Base-by-base conservation (phyloP, 2,797 vertebrate species). In the Muraenolepis orangiensis region DNA sequence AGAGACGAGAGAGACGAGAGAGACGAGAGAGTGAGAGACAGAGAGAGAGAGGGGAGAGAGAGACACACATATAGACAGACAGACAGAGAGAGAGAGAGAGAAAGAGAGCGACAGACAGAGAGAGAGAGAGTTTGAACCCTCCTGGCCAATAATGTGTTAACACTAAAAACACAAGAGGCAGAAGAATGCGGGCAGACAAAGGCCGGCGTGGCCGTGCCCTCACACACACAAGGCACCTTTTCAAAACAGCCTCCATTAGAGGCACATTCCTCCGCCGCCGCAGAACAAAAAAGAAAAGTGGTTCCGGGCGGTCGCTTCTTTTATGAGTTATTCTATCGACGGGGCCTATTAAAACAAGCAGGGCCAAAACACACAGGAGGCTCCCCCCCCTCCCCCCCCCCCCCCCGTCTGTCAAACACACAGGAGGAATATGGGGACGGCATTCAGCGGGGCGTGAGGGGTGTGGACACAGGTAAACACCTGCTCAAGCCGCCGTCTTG, bases 281-380 rank as follows among this genome's bases (percentile, higher is more conserved):
- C 75, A 31, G 81, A 90, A 94, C 89, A 92, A 89, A 90, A 34
- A 92, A 85, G 92, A 89, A 90, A 34, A 92, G 85, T 77, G 71
- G 86, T 93, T 93, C 91, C 83, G 87, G 90, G 82, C 90, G 90
- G 84, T 88, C 34, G 83, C 91, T 89, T 90, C 91, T 93, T 89
- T 92, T 91, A 91, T 88, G 79, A 90, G 91, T 89, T 88, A 85
- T 91, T 90, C 89, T 90, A 90, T 89, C 90, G 87, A 86, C 83
- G 74, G 80, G 80, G 82, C 82, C 82, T 91, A 89, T 89, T 87
- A 91, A 92, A 94, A 91, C 91, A 91, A 88, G 80, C 81, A 78
- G 14, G 66, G 85, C 83, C 90, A 82, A 88, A n/a, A 88, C 78
- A 90, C 91, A 92, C 80, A 85, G 81, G 83, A 86, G 78, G 85